Evolutionary conservation across 1,140 invertebrate species (phyloP), one percentile per base, ranked within the genome.

Genomic region (Gonioctena quinquepunctata): DNA sequence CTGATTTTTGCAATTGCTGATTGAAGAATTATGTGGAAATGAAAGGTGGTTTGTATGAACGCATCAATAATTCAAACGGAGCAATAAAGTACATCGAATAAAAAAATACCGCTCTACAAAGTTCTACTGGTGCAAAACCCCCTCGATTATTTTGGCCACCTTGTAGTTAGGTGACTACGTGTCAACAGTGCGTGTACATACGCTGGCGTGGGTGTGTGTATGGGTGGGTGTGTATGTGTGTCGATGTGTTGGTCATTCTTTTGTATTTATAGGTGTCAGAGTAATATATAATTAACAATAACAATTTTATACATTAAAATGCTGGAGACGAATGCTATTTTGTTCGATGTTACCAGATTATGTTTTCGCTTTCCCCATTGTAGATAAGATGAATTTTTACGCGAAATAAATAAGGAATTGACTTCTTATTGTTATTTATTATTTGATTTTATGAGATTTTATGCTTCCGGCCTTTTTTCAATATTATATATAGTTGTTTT

Each of bases 261-360:
- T 54, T 23, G 52, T 54, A 54, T 54, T 54, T 54, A 54, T 54
- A 54, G 52, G 52, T 54, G 52, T 54, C 52, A 54, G 52, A 54
- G 52, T 54, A 54, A 54, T 54, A 54, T 54, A 54, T 54, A 54
- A 54, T 54, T 54, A 54, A 54, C 4, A 23, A 54, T 54, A 54
- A 54, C 19, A 54, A 54, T 54, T 54, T 54, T 54, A 54, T 54
- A 54, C 52, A 54, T 42, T n/a, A n/a, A 42, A 7, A 7, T 54
- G 18, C n/a, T 54, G 52, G 52, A 21, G 52, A 54, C 22, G 52
- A 54, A 54, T 54, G 52, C 52, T 54, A 21, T 19, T 54, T 54
- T 23, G 22, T 54, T 54, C 19, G 18, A 54, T 18, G 52, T 54
- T 54, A 54, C 52, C 52, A 54, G 18, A 23, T 16, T 11, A 18